Evolutionary conservation across 2,888 invertebrate genomes (phyloP).

Genomic region (Cactoblastis cactorum): DNA sequence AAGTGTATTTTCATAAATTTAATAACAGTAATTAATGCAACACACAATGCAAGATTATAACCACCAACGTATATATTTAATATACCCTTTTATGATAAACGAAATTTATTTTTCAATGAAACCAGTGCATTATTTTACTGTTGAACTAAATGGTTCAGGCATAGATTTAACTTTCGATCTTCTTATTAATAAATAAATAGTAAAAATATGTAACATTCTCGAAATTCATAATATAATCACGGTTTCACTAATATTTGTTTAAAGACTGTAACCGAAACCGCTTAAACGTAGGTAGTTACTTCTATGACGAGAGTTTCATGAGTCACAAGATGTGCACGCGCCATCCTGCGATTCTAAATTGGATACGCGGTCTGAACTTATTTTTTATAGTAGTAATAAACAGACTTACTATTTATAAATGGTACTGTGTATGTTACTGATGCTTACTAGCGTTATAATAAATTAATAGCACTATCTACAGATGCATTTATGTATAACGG

Average conservation of each 20-base stretch:
- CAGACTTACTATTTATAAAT: neutral
- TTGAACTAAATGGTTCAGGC: neutral
- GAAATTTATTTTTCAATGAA: neutral
- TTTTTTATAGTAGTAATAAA: neutral
- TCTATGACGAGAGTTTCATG: neutral
- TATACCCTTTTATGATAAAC: slow-evolving; percentile 3
- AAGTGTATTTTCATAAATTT: neutral
- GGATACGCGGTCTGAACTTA: neutral
- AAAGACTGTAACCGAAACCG: too few relatives aligned
- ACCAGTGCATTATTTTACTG: slow-evolving; percentile 1
- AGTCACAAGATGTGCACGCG: neutral
- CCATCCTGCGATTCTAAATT: neutral
- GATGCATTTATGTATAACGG: too few relatives aligned
- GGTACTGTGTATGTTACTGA: neutral
- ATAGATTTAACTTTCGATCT: neutral
- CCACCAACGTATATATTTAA: too few relatives aligned
- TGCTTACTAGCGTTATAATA: too few relatives aligned
- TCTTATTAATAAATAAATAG: too few relatives aligned
- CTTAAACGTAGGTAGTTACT: too few relatives aligned
- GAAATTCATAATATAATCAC: too few relatives aligned
- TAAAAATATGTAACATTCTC: too few relatives aligned
- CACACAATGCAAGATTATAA: neutral
- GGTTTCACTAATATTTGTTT: too few relatives aligned
- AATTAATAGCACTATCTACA: too few relatives aligned
- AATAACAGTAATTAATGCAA: neutral